These are phyloP conservation scores for Centropus bengalensis DNA, from an alignment of 2,113 vertebrate genomes.

Conservation along the genomic window DNA sequence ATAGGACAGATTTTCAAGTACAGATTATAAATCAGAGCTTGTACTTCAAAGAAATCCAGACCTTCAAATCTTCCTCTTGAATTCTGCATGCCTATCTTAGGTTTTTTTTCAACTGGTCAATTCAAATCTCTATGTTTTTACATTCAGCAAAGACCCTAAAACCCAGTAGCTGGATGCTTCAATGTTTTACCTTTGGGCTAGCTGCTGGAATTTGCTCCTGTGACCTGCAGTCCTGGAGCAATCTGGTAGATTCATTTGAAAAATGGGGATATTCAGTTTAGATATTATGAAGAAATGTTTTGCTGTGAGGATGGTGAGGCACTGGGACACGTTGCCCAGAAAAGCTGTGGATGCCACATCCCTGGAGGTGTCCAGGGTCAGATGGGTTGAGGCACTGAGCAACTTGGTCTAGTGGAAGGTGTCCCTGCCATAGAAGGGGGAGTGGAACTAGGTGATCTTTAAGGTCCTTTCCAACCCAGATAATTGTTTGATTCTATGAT, in stretches of 20 bases:
- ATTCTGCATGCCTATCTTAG: fast-evolving
- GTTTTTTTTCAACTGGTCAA: fast-evolving
- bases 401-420: too few relatives aligned
- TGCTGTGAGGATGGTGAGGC: too few relatives aligned
- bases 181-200: neutral
- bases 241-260: neutral
- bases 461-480: too few relatives aligned
- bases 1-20: neutral
- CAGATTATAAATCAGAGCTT: neutral
- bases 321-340: too few relatives aligned
- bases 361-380: too few relatives aligned
- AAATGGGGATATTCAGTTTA: too few relatives aligned
- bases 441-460: too few relatives aligned
- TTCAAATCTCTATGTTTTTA: neutral
- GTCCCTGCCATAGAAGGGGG: too few relatives aligned
- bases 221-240: neutral
- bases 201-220: neutral
- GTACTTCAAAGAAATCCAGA: neutral
- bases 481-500: too few relatives aligned
- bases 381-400: too few relatives aligned
- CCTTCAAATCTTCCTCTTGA: neutral
- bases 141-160: neutral
- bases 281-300: too few relatives aligned
- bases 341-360: too few relatives aligned
- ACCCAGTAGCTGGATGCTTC: neutral